Evolutionary conservation across 1,140 invertebrate species (phyloP).

Genomic region (Drosophila lini): DNA sequence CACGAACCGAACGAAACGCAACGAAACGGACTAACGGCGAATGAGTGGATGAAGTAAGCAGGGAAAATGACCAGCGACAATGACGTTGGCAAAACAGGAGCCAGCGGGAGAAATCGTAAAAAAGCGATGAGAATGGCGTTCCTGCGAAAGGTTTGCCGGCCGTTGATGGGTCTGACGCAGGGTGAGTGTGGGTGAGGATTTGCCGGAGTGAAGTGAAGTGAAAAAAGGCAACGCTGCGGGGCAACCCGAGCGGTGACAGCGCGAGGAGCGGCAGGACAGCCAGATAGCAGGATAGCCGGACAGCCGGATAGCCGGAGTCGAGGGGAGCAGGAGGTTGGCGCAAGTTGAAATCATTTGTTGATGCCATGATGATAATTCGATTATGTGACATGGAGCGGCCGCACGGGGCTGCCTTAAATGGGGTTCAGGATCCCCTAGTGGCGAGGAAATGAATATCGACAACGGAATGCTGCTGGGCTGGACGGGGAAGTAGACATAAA

Average conservation of each 20-base stretch:
- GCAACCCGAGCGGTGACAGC: slow-evolving; percentile 49
- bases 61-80: slow-evolving; percentile 79
- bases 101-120: slow-evolving; percentile 37
- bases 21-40: slow-evolving; percentile 33
- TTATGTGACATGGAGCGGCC: slow-evolving; percentile 61
- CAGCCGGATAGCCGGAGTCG: slow-evolving; percentile 9
- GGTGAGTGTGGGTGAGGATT: slow-evolving; percentile 10
- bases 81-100: slow-evolving; percentile 65
- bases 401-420: slow-evolving; percentile 15
- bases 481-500: not conserved
- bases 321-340: slow-evolving; percentile 24
- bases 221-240: slow-evolving; percentile 67
- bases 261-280: slow-evolving; percentile 28
- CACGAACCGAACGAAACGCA: slow-evolving; percentile 41
- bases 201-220: slow-evolving; percentile 57
- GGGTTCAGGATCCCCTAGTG: slow-evolving; percentile 14
- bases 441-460: slow-evolving; percentile 8
- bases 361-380: slow-evolving; percentile 82
- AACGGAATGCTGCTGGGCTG: not conserved
- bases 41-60: slow-evolving; percentile 61
- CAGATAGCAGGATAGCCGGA: not conserved
- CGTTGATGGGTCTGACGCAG: slow-evolving; percentile 18
- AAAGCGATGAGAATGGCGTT: slow-evolving; percentile 32
- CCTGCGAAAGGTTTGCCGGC: slow-evolving; percentile 44
- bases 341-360: slow-evolving; percentile 81